Evolutionary conservation across 2,797 vertebrate species (phyloP).

Genomic region (Brotula barbata): DNA sequence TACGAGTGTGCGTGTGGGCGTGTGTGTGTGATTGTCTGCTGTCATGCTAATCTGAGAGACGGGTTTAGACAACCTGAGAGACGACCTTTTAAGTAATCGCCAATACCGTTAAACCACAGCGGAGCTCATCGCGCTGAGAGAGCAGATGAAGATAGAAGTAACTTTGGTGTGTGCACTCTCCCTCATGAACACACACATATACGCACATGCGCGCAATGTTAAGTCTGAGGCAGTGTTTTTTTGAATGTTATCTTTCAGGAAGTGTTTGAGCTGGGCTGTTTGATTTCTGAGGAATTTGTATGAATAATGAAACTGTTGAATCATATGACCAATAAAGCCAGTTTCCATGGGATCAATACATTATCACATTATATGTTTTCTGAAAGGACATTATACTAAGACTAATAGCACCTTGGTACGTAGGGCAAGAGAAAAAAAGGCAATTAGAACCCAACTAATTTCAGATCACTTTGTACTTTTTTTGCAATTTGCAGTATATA

Average conservation of each 20-base stretch:
- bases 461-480: too few species aligned
- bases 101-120: conserved; percentile 77
- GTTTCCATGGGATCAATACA: too few species aligned
- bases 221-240: too few species aligned
- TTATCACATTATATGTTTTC: too few species aligned
- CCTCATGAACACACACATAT: conserved; percentile 8
- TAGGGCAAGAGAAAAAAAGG: too few species aligned
- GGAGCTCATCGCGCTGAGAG: conserved; percentile 63
- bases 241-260: too few species aligned
- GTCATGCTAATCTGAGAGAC: conserved; percentile 68
- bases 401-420: too few species aligned
- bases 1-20: conserved; percentile 3
- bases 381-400: too few species aligned
- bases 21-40: conserved; percentile 28
- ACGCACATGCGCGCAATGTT: conserved; percentile 15
- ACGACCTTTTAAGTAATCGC: conserved; percentile 69
- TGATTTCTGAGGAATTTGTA: too few species aligned
- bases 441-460: too few species aligned
- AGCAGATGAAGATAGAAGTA: conserved; percentile 65
- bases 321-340: too few species aligned
- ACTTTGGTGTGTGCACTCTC: conserved; percentile 15
- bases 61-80: conserved; percentile 69
- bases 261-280: conserved; percentile 5
- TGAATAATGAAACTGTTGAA: background rate
- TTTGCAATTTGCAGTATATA: too few species aligned